Percentiles rank a stretch among this genome's conserved stretches.
Conservation (phyloP, 2,797 vertebrate genomes). For the Chiroxiphia lanceolata region DNA sequence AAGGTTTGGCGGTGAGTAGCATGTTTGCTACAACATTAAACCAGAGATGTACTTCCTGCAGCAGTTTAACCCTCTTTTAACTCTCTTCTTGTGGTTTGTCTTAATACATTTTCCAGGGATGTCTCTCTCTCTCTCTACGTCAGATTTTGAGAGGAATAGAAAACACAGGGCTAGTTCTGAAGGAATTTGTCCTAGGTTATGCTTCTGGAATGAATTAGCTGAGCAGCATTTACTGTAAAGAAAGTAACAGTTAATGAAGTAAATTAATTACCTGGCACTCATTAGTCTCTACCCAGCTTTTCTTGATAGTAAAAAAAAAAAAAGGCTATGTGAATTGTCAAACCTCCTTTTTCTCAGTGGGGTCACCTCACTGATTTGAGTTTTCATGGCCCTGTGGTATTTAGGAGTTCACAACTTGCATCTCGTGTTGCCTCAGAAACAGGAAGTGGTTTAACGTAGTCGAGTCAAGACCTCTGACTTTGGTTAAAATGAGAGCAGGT, state of each 20-base stretch:
- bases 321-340: not conserved
- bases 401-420: not conserved
- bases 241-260: not conserved
- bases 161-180: not conserved
- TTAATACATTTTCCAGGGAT: not conserved
- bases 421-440: not conserved
- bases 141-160: not conserved
- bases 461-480: not conserved
- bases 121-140: not conserved
- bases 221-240: not conserved
- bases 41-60: not conserved
- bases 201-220: not conserved
- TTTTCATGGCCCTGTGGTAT: not conserved
- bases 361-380: not conserved
- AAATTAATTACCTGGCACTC: not conserved
- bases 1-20: conserved; percentile 86
- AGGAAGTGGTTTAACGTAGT: not conserved
- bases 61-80: not conserved
- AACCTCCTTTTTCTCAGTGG: not conserved
- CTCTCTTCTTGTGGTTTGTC: not conserved
- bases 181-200: not conserved
- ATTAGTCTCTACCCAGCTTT: not conserved
- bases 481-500: not conserved
- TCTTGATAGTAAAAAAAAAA: not conserved
- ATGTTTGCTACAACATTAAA: not conserved